Percentiles rank a stretch among this genome's conserved stretches.
Conservation (phyloP, 30 jellyfish, hydroid and myxozoan genomes). For the Hydractinia symbiolongicarpus region DNA sequence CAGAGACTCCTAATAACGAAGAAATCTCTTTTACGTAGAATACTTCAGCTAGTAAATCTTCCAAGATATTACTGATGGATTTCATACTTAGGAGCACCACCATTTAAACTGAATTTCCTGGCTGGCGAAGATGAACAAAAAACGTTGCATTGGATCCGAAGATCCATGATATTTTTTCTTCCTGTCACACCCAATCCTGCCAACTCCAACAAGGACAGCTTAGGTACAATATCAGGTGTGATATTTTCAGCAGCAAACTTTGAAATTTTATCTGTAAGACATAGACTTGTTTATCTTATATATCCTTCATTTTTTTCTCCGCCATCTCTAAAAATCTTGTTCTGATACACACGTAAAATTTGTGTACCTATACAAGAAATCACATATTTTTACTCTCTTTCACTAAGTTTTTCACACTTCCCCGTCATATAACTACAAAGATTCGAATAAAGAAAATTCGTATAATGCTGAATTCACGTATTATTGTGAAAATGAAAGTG, state of each 20-base stretch:
- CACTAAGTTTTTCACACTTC: not conserved
- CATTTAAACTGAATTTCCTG: constrained; percentile 8
- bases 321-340: not conserved
- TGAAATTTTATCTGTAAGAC: constrained; percentile 12
- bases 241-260: constrained; percentile 28
- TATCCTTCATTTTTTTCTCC: constrained; percentile 1
- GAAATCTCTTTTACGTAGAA: constrained; percentile 25
- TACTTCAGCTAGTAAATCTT: constrained; percentile 29
- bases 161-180: constrained; percentile 21
- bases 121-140: constrained; percentile 12
- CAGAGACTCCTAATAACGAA: constrained; percentile 27
- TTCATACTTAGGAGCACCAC: constrained; percentile 49
- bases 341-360: not conserved
- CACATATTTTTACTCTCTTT: not conserved
- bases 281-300: constrained; percentile 11
- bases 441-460: constrained; percentile 7
- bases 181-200: constrained; percentile 34
- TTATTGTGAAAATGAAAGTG: too few relatives aligned
- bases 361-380: not conserved
- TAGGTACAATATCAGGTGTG: constrained; percentile 41
- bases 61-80: constrained; percentile 28
- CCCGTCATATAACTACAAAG: not conserved
- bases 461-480: not conserved
- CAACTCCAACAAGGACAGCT: constrained; percentile 35
- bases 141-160: constrained; percentile 29